Base-by-base conservation (phyloP, 2,113 vertebrate species). In the Ctenodactylus gundi region DNA sequence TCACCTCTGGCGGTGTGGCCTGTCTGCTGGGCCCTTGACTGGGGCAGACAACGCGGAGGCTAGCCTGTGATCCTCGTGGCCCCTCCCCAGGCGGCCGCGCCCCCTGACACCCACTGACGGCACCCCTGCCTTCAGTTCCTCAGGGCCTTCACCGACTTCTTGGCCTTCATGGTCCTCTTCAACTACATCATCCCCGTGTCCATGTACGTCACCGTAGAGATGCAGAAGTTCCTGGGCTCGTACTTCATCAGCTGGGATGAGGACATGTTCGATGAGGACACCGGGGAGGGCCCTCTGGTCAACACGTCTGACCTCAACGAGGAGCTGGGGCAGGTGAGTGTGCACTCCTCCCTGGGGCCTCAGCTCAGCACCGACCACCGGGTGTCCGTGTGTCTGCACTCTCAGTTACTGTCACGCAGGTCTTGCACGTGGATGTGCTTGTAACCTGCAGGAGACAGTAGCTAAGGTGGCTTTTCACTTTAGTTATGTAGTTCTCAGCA, bases 171-270 rank as follows among this genome's bases (percentile, higher is more conserved):
- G 99, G 99, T 99, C 76, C 99, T 99, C 60, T 99, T 99, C 98
- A 99, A 99, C 98, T 99, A 99, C 98, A 99, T 99, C 98, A 99
- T 99, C 90, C 99, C 99, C 0, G 99, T 99, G 58, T 99, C 99
- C 89, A 99, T 99, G 99, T 99, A 99, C 9, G 99, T 99, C 94
- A 99, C 99, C 0, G 99, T 99, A 96, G 99, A 99, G 98, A 99
- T 99, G 99, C 99, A 99, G 98, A 99, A 99, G 98, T 99, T 99
- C 96, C 98, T 99, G 41, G 99, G 99, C 93, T 99, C 99, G 36
- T 99, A 99, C 91, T 99, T 99, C 97, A 98, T 99, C 95, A 98
- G 99, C 21, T 99, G 99, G 99, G 99, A 99, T n/a, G 98, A 99
- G 18, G 99, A 99, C 88, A 99, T 99, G 99, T 98, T 99, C 68